These are phyloP conservation scores for Nannospalax galili DNA, from an alignment of 2,113 vertebrate genomes.

Conservation along the genomic window DNA sequence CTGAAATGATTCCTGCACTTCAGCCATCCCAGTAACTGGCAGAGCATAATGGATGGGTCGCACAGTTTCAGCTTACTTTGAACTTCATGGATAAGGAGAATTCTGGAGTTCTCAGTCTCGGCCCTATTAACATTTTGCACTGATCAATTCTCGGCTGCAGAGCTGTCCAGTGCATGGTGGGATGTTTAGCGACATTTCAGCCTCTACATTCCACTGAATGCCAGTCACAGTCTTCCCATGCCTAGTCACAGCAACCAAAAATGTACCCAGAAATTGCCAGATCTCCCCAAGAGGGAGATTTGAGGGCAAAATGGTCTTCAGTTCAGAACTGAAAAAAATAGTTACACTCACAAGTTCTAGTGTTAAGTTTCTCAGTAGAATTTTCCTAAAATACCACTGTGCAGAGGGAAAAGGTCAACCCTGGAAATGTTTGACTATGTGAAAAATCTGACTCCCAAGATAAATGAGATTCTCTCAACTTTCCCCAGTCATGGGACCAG, in stretches of 20 bases:
- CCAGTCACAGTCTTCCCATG: not conserved
- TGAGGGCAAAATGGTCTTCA: not conserved
- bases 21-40: not conserved
- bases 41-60: not conserved
- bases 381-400: not conserved
- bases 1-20: no score
- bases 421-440: not conserved
- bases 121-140: not conserved
- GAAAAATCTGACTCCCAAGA: not conserved
- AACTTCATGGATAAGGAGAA: not conserved
- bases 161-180: fast-evolving
- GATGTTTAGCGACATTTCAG: not conserved
- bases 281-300: not conserved
- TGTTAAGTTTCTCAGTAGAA: not conserved
- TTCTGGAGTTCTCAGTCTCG: not conserved
- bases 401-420: fast-evolving
- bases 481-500: not conserved
- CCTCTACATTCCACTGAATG: not conserved
- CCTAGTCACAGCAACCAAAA: not conserved
- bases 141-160: not conserved
- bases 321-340: not conserved
- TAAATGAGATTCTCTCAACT: not conserved
- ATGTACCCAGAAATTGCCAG: not conserved
- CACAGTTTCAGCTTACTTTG: not conserved
- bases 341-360: not conserved